Evolutionary conservation across 2,797 vertebrate species (phyloP), one percentile per base, ranked within the genome.

Genomic region (Hapalemur alaotrensis): DNA sequence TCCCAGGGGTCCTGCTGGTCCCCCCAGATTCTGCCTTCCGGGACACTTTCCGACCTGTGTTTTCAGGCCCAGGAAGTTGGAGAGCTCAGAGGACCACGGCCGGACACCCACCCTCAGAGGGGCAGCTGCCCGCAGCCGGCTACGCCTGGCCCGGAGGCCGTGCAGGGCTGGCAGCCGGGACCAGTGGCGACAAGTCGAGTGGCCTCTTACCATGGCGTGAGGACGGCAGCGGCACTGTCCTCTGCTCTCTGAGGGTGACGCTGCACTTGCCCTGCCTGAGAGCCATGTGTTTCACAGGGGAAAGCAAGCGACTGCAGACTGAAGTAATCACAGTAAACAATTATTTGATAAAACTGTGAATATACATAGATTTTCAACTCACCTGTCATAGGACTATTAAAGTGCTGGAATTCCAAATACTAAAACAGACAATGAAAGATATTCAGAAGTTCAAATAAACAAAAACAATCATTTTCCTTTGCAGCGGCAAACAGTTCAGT

Each of bases 321-420:
- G 79, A 59, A 78, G 63, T 97, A 96, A 98, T 98, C 97, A 90
- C 80, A 41, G 95, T 97, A 98, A 98, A 98, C 97, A 98, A 73
- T 96, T 81, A 90, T 97, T 98, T 98, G 93, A 69, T 75, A 54
- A 96, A 97, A 95, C 93, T 83, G 50, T 75, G 95, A 93, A 81
- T 48, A 69, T 18, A 46, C 32, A 57, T 28, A 93, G 94, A 38
- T 87, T 95, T 96, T 79, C 95, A 80, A 22, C 83, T 86, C 72
- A 54, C 46, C 23, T 86, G 22, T 70, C 96, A 70, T 76, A 30
- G 98, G 91, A 95, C 96, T 76, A 38, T 93, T 97, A 96, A 97
- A 96, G 96, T 93, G 78, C 50, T 79, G 93, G 94, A 93, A 89
- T 96, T 67, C 70, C 75, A 54, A 97, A 65, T 65, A 78, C 41